Evolutionary conservation across 2,113 vertebrate species (phyloP).

Genomic region (Mohoua ochrocephala): DNA sequence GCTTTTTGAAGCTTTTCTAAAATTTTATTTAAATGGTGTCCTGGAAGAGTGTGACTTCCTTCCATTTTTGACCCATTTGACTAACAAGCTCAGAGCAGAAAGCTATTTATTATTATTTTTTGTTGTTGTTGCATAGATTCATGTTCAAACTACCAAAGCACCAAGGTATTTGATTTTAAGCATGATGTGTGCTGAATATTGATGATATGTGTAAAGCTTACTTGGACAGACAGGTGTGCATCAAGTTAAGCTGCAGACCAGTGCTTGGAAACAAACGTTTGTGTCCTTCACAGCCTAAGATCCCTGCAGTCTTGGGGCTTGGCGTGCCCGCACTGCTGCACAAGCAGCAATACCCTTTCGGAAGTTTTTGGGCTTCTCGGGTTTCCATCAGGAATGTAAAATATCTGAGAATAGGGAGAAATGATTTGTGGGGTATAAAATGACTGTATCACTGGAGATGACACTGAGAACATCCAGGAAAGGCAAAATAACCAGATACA

Average conservation of each 20-base stretch:
- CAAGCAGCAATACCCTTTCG: background rate
- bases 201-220: background rate
- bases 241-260: background rate
- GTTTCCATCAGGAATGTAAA: background rate
- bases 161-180: background rate
- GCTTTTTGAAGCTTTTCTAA: background rate
- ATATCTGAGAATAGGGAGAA: background rate
- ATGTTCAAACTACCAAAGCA: background rate
- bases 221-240: background rate
- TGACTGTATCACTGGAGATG: background rate
- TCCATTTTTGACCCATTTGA: background rate
- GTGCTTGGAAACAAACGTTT: background rate
- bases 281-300: background rate
- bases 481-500: background rate
- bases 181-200: background rate
- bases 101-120: background rate
- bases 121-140: background rate
- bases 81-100: background rate
- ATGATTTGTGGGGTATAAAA: background rate
- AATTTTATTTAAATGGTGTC: background rate
- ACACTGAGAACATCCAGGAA: background rate
- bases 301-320: background rate
- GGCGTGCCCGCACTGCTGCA: background rate
- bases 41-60: background rate
- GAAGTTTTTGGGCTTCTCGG: background rate